Conservation (phyloP, 2,888 invertebrate genomes). For the Onthophagus sagittarius region DNA sequence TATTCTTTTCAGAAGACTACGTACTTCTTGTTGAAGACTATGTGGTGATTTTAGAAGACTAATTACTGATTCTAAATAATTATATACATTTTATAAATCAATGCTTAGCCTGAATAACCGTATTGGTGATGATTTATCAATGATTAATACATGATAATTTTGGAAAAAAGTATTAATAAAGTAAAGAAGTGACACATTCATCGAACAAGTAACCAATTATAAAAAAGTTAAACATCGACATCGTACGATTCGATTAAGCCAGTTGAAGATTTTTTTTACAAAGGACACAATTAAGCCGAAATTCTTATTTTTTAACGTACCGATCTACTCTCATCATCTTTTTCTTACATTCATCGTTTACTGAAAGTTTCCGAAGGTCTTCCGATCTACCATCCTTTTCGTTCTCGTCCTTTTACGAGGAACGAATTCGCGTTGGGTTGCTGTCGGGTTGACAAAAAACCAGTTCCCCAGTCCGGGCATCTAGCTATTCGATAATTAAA, state of each 20-base stretch:
- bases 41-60: no score
- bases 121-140: no score
- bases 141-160: no score
- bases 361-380: no score
- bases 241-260: not conserved
- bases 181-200: not conserved
- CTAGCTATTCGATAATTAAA: not conserved
- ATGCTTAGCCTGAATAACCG: no score
- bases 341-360: not conserved
- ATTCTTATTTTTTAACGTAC: not conserved
- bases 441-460: not conserved
- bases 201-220: not conserved
- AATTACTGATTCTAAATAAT: no score
- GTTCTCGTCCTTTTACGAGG: conserved; percentile 1
- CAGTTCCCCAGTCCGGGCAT: not conserved
- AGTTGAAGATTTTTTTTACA: not conserved
- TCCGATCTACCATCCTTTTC: not conserved
- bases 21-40: no score
- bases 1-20: no score
- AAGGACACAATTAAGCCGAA: not conserved
- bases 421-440: conserved; percentile 2
- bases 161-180: no score
- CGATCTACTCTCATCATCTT: not conserved
- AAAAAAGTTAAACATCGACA: not conserved
- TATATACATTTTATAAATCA: no score